Evolutionary conservation across 2,113 vertebrate species (phyloP).

Genomic region (Psilopsiagon aurifrons): DNA sequence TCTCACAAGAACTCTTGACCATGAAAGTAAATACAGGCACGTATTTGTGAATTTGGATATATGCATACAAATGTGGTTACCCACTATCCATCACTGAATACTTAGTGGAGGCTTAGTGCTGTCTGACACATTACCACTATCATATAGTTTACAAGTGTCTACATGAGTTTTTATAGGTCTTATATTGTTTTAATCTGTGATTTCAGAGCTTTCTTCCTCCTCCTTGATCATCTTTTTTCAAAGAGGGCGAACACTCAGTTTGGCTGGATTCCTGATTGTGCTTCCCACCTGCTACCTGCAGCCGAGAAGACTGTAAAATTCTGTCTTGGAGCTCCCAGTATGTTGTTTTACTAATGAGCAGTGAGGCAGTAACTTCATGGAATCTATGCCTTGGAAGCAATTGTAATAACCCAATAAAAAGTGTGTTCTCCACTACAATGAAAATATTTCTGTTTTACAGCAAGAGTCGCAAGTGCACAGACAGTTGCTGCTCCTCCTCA

Average conservation of each 20-base stretch:
- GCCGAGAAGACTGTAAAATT: not conserved
- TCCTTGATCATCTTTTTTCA: not conserved
- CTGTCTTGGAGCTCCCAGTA: not conserved
- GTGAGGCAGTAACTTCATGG: not conserved
- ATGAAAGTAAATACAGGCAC: accelerated
- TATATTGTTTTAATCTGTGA: not conserved
- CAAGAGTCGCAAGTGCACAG: not conserved
- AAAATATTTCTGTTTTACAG: not conserved
- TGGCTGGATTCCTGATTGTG: not conserved
- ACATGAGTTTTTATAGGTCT: not conserved
- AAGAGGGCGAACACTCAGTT: not conserved
- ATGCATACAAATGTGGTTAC: too few relatives aligned
- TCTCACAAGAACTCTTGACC: not conserved
- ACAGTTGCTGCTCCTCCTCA: not conserved
- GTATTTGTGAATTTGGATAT: not conserved
- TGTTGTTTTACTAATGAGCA: not conserved
- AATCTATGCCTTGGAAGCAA: not conserved
- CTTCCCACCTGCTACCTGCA: not conserved
- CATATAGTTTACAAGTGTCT: not conserved
- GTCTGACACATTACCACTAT: not conserved
- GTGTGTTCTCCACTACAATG: not conserved
- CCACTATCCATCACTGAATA: not conserved
- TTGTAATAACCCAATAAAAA: not conserved
- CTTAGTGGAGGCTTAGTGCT: not conserved
- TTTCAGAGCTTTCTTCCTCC: not conserved